Evolutionary conservation across 2,797 vertebrate genomes (phyloP).

Genomic region (Caiman crocodilus): DNA sequence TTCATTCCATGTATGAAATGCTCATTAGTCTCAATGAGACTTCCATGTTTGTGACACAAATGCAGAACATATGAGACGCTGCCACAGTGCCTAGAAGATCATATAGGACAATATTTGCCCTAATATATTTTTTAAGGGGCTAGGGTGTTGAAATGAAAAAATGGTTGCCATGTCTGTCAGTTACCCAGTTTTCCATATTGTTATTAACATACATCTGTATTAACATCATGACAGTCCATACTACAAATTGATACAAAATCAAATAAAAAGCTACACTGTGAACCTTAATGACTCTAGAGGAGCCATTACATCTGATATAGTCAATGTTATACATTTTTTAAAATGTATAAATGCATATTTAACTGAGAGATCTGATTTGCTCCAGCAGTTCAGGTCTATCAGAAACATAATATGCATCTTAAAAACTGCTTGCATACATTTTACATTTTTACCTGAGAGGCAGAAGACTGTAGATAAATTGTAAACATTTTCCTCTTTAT

Average conservation of each 20-base stretch:
- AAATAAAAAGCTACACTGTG: slow-evolving; percentile 73
- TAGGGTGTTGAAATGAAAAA: slow-evolving; percentile 63
- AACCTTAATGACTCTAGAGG: slow-evolving; percentile 70
- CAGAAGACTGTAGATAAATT: background rate
- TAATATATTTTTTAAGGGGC: background rate
- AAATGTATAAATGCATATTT: slow-evolving; percentile 78
- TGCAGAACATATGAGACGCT: fast-evolving
- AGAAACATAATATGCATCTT: slow-evolving; percentile 73
- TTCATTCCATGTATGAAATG: fast-evolving
- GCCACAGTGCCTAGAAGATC: background rate
- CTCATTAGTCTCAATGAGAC: fast-evolving
- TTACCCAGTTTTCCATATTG: slow-evolving; percentile 45
- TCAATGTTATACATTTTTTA: slow-evolving; percentile 75
- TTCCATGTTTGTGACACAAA: background rate
- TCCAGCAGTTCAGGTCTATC: slow-evolving; percentile 74
- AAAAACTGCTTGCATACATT: slow-evolving; percentile 68
- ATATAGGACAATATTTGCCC: background rate
- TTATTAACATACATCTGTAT: slow-evolving; percentile 68
- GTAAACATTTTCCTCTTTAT: slow-evolving; percentile 11
- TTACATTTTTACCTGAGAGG: slow-evolving; percentile 76
- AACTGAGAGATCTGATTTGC: slow-evolving; percentile 80
- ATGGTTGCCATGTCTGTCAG: background rate
- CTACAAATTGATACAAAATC: slow-evolving; percentile 78
- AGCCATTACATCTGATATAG: slow-evolving; percentile 74
- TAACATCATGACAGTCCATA: slow-evolving; percentile 72